These are phyloP conservation scores for Desmophyllum pertusum DNA, from an alignment of 92 coral and sea anemone genomes.

Conservation along the genomic window DNA sequence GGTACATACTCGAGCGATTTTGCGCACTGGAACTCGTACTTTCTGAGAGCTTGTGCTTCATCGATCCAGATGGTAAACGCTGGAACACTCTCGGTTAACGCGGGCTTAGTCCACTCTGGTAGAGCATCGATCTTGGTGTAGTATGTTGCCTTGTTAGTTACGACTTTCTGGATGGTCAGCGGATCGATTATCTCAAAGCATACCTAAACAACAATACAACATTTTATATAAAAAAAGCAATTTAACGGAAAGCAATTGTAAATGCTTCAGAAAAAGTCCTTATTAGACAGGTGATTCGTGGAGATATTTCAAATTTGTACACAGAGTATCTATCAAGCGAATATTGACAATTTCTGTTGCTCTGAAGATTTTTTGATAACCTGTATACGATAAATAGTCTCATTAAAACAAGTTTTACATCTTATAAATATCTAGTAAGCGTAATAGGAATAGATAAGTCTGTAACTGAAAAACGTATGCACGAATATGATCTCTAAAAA, in stretches of 20 bases:
- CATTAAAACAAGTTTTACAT: too few relatives aligned
- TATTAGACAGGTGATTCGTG: too few relatives aligned
- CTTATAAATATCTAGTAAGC: too few relatives aligned
- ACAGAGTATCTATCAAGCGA: too few relatives aligned
- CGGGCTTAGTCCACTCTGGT: conserved; percentile 81
- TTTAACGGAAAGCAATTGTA: background rate
- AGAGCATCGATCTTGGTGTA: conserved; percentile 68
- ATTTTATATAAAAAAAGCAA: background rate
- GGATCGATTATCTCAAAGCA: conserved; percentile 92
- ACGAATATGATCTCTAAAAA: too few relatives aligned
- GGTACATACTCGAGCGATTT: conserved; percentile 80
- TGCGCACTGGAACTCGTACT: conserved; percentile 86
- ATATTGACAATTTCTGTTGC: too few relatives aligned
- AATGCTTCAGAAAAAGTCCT: too few relatives aligned
- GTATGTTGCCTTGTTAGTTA: conserved; percentile 76
- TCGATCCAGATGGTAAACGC: conserved; percentile 85
- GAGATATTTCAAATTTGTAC: too few relatives aligned
- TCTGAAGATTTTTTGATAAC: too few relatives aligned
- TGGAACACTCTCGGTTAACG: conserved; percentile 74
- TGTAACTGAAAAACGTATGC: too few relatives aligned
- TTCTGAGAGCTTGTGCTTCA: conserved; percentile 58
- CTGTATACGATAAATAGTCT: too few relatives aligned
- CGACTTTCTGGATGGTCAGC: conserved; percentile 73
- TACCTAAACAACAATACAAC: conserved; percentile 44
- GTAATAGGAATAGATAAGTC: too few relatives aligned